Conservation (phyloP, 2,797 vertebrate species). For the Spondyliosoma cantharus region DNA sequence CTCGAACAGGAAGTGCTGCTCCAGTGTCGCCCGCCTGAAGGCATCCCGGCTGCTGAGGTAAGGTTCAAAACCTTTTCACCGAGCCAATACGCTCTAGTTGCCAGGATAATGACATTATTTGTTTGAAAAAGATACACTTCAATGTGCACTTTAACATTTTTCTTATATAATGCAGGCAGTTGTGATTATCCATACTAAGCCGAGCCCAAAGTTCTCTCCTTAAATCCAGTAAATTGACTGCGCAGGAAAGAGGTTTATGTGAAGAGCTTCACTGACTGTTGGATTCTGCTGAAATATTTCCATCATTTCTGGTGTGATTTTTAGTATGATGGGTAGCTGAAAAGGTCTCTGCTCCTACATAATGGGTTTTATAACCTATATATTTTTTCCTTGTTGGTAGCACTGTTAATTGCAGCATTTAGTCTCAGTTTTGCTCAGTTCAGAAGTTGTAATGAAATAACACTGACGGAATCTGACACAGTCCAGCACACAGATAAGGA, state of each 20-base stretch:
- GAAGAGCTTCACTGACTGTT: conserved; percentile 24
- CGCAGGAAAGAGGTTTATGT: conserved; percentile 49
- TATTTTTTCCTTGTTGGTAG: conserved; percentile 16
- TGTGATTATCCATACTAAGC: conserved; percentile 30
- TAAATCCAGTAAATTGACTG: conserved; percentile 58
- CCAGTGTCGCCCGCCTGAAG: conserved; percentile 98
- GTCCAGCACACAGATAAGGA: conserved; percentile 65
- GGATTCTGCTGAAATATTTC: conserved; percentile 35
- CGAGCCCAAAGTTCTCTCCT: conserved; percentile 32
- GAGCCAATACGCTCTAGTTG: not conserved
- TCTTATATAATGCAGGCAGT: conserved; percentile 14
- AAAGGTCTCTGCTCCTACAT: not conserved
- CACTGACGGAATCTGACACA: conserved; percentile 56
- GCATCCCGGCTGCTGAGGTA: conserved; percentile 96
- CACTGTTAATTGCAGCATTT: conserved; percentile 32
- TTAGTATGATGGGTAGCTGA: not conserved
- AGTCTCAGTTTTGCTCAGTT: conserved; percentile 39
- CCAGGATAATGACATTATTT: not conserved
- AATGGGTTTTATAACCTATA: not conserved
- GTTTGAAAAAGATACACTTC: conserved; percentile 10
- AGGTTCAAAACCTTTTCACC: conserved; percentile 47
- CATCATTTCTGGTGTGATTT: conserved; percentile 25
- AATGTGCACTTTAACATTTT: not conserved
- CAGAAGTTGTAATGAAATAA: conserved; percentile 59
- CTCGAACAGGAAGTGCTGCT: conserved; percentile 97